Base-by-base conservation (phyloP, 2,888 invertebrate genomes). In the Trimorus sp. region DNA sequence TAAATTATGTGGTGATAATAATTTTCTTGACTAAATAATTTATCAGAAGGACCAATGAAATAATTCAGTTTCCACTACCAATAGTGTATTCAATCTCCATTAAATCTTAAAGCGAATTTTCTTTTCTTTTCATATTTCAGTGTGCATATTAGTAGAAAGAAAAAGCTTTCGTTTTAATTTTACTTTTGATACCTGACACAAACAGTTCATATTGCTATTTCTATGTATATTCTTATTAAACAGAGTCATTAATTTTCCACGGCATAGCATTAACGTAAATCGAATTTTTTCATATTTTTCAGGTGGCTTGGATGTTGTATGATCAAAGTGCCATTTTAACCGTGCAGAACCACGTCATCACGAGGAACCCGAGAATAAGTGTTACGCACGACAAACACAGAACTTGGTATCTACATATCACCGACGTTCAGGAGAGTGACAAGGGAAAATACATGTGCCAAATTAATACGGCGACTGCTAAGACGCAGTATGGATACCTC, bases 271-370 rank as follows among this genome's bases (percentile, higher is more conserved):
- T 38, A 40, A 58, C 38, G 40, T 40, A 48, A 45, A 48, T 62
- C 38, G 26, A 51, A 65, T 65, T 45, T 65, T 16, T 16, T 62
- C 66, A 37, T 65, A 75, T 48, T 84, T 92, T 93, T 42, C 93
- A 98, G 98, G 97, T 98, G 84, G 98, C 98, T 88, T 98, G 98
- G 98, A 98, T 98, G 96, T 96, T 98, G 92, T 97, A 97, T 92
- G 98, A 98, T 92, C 97, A 97, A 92, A 97, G 97, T 68, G 97
- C 98, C 62, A 98, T 98, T 89, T 92, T 98, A 90, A 97, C 98
- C 58, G 97, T 98, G 66, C 97, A 98, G 93, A 97, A 96, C 92
- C 97, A 98, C 93, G 98, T 98, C 91, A 98, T 98, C 92, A 98
- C 98, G 71, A 94, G 97, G 88, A 98, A 98, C 93, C 97, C 97